Evolutionary conservation across 2,113 vertebrate species (phyloP).

Genomic region (Capreolus pygargus): DNA sequence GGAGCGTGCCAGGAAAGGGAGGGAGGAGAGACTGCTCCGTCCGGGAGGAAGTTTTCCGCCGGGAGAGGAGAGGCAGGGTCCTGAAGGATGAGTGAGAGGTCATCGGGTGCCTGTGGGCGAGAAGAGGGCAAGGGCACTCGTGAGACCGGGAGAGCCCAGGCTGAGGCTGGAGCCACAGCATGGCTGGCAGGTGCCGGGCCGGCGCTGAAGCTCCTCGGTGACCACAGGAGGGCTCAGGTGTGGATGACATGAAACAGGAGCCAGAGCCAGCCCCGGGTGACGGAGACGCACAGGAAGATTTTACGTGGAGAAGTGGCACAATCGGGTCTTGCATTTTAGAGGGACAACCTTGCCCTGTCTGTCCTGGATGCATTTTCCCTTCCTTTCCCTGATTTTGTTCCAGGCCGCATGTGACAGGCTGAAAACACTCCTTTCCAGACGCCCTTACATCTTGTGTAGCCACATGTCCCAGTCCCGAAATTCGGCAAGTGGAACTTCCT

Average conservation of each 20-base stretch:
- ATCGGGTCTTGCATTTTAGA: not conserved
- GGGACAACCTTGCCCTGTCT: not conserved
- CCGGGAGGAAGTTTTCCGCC: not conserved
- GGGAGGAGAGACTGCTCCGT: not conserved
- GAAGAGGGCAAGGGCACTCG: not conserved
- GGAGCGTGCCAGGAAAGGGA: not conserved
- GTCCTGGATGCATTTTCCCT: not conserved
- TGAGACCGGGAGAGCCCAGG: not conserved
- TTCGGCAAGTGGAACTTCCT: not conserved
- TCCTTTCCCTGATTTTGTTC: not conserved
- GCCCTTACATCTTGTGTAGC: not conserved
- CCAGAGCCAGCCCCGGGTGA: not conserved
- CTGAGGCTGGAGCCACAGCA: not conserved
- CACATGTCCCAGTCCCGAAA: not conserved
- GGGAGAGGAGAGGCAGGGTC: not conserved
- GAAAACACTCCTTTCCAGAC: not conserved
- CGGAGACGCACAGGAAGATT: not conserved
- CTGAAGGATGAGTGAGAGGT: not conserved
- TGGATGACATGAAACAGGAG: not conserved
- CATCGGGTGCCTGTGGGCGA: not conserved
- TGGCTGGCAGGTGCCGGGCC: not conserved
- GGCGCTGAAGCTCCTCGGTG: accelerated
- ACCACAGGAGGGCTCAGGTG: not conserved
- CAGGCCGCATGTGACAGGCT: not conserved
- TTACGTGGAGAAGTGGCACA: not conserved